phyloP scores from a whole-genome alignment of 1,140 invertebrate species.

The Brachionus manjavacas region DNA sequence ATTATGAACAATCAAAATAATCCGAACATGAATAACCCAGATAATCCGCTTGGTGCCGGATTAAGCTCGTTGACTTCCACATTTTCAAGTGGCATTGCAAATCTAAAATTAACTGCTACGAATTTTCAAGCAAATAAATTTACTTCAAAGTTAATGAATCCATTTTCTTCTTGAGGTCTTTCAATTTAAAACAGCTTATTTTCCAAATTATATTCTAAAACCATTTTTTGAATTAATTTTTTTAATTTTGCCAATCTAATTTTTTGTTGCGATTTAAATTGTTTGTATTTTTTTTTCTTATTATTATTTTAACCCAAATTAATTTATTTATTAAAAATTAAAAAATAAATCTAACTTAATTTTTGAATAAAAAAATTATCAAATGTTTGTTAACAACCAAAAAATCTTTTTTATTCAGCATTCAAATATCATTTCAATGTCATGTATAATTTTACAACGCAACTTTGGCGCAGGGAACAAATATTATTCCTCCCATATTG shows the following conservation, averaged over 20 bases:
- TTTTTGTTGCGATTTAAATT: background rate
- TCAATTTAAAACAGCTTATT: no score
- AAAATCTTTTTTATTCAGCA: background rate
- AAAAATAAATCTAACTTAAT: background rate
- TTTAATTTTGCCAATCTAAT: background rate
- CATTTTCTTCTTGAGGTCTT: background rate
- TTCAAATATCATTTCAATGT: no score
- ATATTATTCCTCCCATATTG: no score
- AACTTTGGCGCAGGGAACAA: no score
- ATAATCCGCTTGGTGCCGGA: constrained; percentile 14
- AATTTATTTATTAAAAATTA: background rate
- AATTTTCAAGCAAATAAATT: constrained; percentile 42
- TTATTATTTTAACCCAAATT: background rate
- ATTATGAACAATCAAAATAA: background rate
- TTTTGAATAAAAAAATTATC: background rate
- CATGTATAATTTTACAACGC: no score
- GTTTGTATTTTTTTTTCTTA: background rate
- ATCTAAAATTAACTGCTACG: constrained; percentile 32
- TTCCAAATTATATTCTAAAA: no score
- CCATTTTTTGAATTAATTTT: background rate
- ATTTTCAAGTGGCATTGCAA: constrained; percentile 35
- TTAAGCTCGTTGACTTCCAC: constrained; percentile 24
- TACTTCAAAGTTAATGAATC: constrained; percentile 42
- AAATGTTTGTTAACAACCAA: background rate
- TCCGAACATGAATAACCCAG: background rate